Evolutionary conservation across 2,113 vertebrate species (phyloP).

Genomic region (Strix uralensis): DNA sequence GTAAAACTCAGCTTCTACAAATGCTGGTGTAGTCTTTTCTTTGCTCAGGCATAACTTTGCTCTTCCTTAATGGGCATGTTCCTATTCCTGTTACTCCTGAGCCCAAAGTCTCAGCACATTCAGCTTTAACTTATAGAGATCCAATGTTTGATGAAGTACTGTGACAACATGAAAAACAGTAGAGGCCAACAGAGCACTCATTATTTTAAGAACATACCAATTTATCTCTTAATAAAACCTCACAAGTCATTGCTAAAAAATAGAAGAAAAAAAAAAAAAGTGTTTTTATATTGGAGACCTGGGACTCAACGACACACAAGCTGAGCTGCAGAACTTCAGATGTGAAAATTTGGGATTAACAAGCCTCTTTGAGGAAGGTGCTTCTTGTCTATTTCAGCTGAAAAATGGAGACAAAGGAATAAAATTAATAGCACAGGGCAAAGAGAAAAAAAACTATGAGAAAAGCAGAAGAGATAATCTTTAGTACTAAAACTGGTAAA

Average conservation of each 20-base stretch:
- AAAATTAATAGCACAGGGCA: not conserved
- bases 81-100: not conserved
- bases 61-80: not conserved
- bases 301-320: not conserved
- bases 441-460: not conserved
- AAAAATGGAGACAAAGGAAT: not conserved
- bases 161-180: not conserved
- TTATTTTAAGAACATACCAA: not conserved
- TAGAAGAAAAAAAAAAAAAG: not conserved
- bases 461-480: not conserved
- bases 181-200: not conserved
- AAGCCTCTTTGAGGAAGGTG: not conserved
- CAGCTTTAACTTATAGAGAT: not conserved
- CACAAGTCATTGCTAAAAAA: not conserved
- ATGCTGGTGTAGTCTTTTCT: not conserved
- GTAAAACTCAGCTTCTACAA: conserved; percentile 9
- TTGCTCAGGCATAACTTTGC: not conserved
- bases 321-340: not conserved
- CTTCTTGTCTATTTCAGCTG: not conserved
- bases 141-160: not conserved
- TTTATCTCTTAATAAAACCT: not conserved
- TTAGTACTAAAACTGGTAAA: not conserved
- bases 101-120: not conserved
- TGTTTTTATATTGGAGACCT: not conserved
- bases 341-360: not conserved